Evolutionary conservation across 2,113 vertebrate species (phyloP).

Genomic region (Pimephales promelas): DNA sequence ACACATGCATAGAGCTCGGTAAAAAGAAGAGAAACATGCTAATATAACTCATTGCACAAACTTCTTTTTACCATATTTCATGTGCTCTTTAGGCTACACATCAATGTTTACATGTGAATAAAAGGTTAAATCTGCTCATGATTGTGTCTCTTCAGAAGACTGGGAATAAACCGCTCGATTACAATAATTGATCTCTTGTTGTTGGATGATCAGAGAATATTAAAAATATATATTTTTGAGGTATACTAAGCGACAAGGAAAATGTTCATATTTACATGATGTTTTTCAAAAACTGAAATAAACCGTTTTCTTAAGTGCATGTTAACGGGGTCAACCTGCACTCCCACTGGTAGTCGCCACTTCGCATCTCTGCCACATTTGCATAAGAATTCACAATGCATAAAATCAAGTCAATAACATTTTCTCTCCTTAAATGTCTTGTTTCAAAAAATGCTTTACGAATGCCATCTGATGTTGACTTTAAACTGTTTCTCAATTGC

Average conservation of each 20-base stretch:
- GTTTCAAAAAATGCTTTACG: neutral
- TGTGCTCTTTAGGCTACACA: neutral
- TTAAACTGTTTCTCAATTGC: conserved; percentile 26
- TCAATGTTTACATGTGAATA: too few relatives aligned
- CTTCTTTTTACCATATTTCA: too few relatives aligned
- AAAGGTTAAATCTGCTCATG: neutral
- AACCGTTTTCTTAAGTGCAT: neutral
- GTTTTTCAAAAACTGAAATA: neutral
- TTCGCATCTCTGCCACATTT: neutral
- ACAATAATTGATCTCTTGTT: too few relatives aligned
- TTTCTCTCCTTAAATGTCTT: neutral
- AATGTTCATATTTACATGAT: neutral
- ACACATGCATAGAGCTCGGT: neutral
- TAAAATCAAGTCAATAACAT: neutral
- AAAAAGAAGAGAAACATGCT: too few relatives aligned
- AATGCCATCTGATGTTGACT: conserved; percentile 17
- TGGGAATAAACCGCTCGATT: neutral
- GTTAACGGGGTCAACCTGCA: conserved; percentile 7
- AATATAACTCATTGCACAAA: too few relatives aligned
- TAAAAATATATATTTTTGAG: neutral
- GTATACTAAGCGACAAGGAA: neutral
- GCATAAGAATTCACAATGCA: neutral
- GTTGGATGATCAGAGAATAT: neutral
- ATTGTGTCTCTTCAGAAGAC: neutral
- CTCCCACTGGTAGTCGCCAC: conserved; percentile 8